Base-by-base conservation (phyloP, 2,113 vertebrate species). In the human region DNA sequence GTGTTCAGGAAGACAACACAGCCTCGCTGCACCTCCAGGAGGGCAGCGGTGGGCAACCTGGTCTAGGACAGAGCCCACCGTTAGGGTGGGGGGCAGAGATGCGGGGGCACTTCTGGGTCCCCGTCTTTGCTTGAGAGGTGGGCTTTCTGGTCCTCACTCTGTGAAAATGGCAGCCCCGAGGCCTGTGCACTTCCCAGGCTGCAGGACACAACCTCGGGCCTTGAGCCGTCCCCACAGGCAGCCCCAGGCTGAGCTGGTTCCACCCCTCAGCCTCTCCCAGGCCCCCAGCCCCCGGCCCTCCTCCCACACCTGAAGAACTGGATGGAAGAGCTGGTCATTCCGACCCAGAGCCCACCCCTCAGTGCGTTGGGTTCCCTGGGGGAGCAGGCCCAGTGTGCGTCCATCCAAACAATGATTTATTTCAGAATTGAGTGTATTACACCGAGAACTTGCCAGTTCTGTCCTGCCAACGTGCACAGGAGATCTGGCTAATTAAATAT, bases 401-500 rank as follows among this genome's bases (percentile, higher is more conserved):
- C 89, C 50, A 43, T 87, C n/a, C 61, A 50, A 97, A 97, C 92
- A 96, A 90, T 98, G 98, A 99, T 99, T 99, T 98, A 98, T 99
- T 93, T 97, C 95, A 64, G 97, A 98, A 98, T 98, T 98, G 98
- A 99, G 97, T 98, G 96, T 98, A 99, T 99, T 98, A 98, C 98
- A 97, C 66, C 40, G 68, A 96, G 98, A 98, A 93, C 73, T 35
- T 75, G 98, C 98, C 98, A 97, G 98, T 98, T 97, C 98, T 87
- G 97, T 94, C 97, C 89, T 40, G 95, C 97, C 98, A 91, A 96
- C 45, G 6, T 94, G 87, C 96, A 88, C 94, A 96, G 91, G 93
- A 98, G 98, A 98, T 95, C 98, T 97, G 97, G 98, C 98, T 98
- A 98, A 99, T 99, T 99, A 98, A 99, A 98, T 98, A 98, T 97